These are phyloP conservation scores for Eupleurogrammus muticus DNA, from an alignment of 2,797 vertebrate genomes.

Conservation along the genomic window DNA sequence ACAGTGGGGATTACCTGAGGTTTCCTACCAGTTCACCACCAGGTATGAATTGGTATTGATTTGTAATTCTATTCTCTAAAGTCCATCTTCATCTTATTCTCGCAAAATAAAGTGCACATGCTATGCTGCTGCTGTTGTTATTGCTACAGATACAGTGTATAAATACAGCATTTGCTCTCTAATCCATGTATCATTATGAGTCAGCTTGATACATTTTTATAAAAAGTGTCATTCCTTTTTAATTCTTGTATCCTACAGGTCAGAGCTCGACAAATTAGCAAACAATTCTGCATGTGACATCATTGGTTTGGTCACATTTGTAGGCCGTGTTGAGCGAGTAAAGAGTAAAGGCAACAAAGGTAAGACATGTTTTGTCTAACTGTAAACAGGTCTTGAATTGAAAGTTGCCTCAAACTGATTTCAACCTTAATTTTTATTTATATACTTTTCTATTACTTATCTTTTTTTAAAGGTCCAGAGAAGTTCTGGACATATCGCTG, in stretches of 20 bases:
- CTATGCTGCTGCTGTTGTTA: neutral
- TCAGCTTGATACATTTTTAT: neutral
- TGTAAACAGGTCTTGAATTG: neutral
- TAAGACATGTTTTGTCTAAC: constrained; percentile 41
- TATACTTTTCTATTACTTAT: no score
- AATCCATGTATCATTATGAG: neutral
- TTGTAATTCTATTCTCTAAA: neutral
- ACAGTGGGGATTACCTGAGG: constrained; percentile 90
- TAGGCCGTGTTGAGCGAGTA: constrained; percentile 90
- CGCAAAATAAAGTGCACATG: neutral
- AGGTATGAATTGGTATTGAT: constrained; percentile 78
- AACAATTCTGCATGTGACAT: constrained; percentile 88
- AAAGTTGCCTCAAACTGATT: neutral
- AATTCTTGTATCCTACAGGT: constrained; percentile 64
- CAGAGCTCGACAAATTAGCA: constrained; percentile 82
- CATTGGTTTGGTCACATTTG: constrained; percentile 92
- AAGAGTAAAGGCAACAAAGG: constrained; percentile 85
- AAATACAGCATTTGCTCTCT: neutral
- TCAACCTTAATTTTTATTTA: neutral
- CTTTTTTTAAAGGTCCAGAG: constrained; percentile 80
- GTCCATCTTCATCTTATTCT: neutral
- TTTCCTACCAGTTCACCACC: constrained; percentile 87
- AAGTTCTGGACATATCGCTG: constrained; percentile 94
- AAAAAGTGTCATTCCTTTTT: neutral
- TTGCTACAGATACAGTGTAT: no score